phyloP scores from a whole-genome alignment of 2,888 invertebrate species.

The Minunthozetes semirufus region DNA sequence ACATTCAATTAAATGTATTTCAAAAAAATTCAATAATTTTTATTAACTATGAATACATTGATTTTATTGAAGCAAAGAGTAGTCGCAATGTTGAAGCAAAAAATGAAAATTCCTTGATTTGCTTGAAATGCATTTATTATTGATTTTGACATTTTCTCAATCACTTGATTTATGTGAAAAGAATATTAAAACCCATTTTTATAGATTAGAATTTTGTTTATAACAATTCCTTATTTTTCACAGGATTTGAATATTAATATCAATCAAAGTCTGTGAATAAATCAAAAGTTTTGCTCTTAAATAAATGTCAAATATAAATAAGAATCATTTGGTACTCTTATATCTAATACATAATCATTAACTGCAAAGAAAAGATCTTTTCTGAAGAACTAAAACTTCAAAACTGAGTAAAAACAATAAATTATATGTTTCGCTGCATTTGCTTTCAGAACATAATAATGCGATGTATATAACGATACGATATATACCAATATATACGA shows the following conservation, averaged over 20 bases:
- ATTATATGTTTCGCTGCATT: constrained; percentile 13
- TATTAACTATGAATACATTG: not conserved
- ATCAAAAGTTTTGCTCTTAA: not conserved
- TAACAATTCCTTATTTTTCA: not conserved
- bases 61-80: no score
- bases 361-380: not conserved
- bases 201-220: not conserved
- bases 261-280: not conserved
- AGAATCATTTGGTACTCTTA: not conserved
- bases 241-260: not conserved
- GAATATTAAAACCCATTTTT: not conserved
- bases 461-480: not conserved
- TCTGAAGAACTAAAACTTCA: not conserved
- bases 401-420: constrained; percentile 4
- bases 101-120: not conserved
- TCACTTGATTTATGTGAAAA: not conserved
- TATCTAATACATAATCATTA: not conserved
- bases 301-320: constrained; percentile 11
- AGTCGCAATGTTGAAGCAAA: no score
- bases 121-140: not conserved
- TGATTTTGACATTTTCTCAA: not conserved
- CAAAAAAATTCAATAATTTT: no score
- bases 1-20: no score
- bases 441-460: not conserved
- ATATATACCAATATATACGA: not conserved